These are phyloP conservation scores for Yoshiicerus persimilis DNA, from an alignment of 1,140 invertebrate genomes.

Conservation along the genomic window DNA sequence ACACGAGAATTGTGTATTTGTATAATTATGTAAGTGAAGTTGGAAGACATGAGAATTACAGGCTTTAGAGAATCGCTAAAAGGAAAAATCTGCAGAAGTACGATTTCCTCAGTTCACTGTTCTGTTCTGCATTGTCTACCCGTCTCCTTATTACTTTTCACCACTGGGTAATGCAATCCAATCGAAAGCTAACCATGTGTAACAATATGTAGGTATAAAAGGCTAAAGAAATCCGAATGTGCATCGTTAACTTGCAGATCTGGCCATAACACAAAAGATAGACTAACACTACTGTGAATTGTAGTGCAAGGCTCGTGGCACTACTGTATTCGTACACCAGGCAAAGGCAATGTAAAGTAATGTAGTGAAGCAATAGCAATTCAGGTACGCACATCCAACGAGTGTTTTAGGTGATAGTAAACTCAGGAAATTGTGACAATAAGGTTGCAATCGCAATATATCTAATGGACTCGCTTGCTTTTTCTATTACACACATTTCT, in stretches of 20 bases:
- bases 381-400: not conserved
- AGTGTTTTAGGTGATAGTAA: not conserved
- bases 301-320: not conserved
- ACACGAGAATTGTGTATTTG: not conserved
- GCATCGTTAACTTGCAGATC: slow-evolving; percentile 6
- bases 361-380: not conserved
- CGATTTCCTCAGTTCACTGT: not conserved
- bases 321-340: too few species aligned
- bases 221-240: not conserved
- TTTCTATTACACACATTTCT: not conserved
- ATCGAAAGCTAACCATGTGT: not conserved
- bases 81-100: not conserved
- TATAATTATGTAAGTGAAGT: not conserved
- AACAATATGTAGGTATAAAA: not conserved
- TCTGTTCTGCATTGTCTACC: not conserved
- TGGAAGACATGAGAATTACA: not conserved
- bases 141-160: not conserved
- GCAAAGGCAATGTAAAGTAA: not conserved
- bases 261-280: not conserved
- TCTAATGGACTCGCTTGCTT: not conserved
- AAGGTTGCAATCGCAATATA: not conserved
- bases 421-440: not conserved
- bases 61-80: not conserved
- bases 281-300: not conserved
- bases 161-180: not conserved